Base-by-base conservation (phyloP, 2,888 invertebrate species). In the Acleris cristana region DNA sequence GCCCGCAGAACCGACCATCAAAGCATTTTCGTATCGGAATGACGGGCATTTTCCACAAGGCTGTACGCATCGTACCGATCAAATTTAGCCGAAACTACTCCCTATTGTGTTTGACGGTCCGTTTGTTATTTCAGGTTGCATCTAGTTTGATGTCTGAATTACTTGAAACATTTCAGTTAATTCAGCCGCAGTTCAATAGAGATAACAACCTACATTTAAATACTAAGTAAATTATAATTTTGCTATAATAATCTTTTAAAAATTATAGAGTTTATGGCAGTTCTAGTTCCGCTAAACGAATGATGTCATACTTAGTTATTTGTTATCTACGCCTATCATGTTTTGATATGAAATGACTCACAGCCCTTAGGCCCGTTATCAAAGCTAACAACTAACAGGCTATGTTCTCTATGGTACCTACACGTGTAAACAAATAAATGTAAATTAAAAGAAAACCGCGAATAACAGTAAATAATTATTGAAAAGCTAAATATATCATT, bases 1-100 rank as follows among this genome's bases (percentile, higher is more conserved):
- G 56, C 45, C 55, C 19, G 19, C n/a, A 30, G 66, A 21, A 45
- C 56, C 61, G 45, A 48, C 52, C 66, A 52, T 56, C 66, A 66
- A 66, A 66, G 66, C 66, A 62, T 66, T 67, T 67, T 62, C 62
- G 63, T 67, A 63, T 67, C 54, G 67, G 58, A 63, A 67, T 58
- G 67, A 58, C 63, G 58, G 54, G 58, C 63, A 67, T 67, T 67
- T 67, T 67, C 67, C 62, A 67, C 63, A 58, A 49, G 56, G 67
- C 67, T 40, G 62, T 53, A 67, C 58, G 40, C 40, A 21, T n/a
- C 51, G 51, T 18, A 51, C 19, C 51, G 62, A 62, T 67, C 52
- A 62, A 66, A 67, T 67, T 67, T 63, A 67, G 53, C 67, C 67
- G 63, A 58, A 58, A 62, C 67, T 67, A 58, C 63, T 52, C 58